A percentile compares a stretch with the other conserved stretches of the same genome.
These are phyloP conservation scores for Epizoanthus scotinus DNA, from an alignment of 92 coral and sea anemone species.

Conservation along the genomic window DNA sequence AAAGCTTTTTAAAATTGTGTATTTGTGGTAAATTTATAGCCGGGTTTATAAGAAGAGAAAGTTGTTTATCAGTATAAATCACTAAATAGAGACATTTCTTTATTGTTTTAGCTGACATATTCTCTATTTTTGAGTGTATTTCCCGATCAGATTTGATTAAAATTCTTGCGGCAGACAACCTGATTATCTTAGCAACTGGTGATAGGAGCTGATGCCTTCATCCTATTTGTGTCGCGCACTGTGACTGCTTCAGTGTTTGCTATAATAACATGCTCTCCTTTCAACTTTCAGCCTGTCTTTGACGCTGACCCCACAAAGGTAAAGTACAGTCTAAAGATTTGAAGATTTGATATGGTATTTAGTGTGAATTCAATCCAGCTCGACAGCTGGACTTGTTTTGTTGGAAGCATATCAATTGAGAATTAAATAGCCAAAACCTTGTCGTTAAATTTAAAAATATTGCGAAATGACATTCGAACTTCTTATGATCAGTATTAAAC, in stretches of 20 bases:
- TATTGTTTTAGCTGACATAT: not conserved
- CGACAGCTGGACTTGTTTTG: too few species aligned
- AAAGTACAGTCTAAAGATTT: not conserved
- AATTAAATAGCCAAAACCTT: too few species aligned
- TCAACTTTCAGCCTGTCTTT: slow-evolving; percentile 28
- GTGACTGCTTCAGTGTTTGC: too few species aligned
- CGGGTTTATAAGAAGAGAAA: not conserved
- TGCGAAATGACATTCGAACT: too few species aligned
- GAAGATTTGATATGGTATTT: too few species aligned
- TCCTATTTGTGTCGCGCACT: not conserved
- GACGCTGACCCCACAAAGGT: slow-evolving; percentile 39
- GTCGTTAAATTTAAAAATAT: too few species aligned
- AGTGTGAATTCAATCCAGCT: too few species aligned
- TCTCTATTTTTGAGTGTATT: not conserved
- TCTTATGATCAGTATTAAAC: too few species aligned
- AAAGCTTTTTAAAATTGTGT: not conserved
- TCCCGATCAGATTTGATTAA: slow-evolving; percentile 27
- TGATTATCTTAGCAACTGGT: slow-evolving; percentile 29
- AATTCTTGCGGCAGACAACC: slow-evolving; percentile 6
- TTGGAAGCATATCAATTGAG: too few species aligned
- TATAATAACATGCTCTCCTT: not conserved
- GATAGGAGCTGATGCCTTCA: not conserved
- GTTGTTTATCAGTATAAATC: too few species aligned
- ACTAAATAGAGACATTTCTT: not conserved
- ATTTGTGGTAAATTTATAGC: not conserved